Conservation (phyloP, 35 echinoderm and acorn worm species). For the Apostichopus parvimensis region DNA sequence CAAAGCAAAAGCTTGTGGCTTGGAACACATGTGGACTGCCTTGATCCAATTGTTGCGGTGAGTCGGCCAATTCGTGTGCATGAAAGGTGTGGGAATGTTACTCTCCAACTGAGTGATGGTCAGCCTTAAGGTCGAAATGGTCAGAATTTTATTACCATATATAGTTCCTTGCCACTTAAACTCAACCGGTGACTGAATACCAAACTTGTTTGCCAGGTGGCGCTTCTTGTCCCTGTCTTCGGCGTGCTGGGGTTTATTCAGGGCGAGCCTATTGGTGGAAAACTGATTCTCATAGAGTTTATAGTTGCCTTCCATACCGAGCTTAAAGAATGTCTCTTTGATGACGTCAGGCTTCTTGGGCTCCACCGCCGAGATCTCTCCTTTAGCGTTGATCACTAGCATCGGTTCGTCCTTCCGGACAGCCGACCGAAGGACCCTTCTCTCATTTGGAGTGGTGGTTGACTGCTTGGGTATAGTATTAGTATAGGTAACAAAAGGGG, state of each 20-base stretch:
- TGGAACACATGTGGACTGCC: slow-evolving; percentile 94
- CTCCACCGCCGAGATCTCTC: slow-evolving; percentile 81
- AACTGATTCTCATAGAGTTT: slow-evolving; percentile 96
- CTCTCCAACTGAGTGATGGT: slow-evolving; percentile 87
- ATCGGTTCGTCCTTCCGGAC: slow-evolving; percentile 62
- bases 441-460: background rate
- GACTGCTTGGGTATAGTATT: slow-evolving; percentile 67
- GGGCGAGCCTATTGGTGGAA: slow-evolving; percentile 69
- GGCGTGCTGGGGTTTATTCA: slow-evolving; percentile 97
- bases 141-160: slow-evolving; percentile 80
- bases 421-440: slow-evolving; percentile 34
- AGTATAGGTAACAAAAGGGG: slow-evolving; percentile 94
- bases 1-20: slow-evolving; percentile 88
- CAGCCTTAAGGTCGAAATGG: slow-evolving; percentile 80
- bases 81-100: slow-evolving; percentile 79
- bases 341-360: slow-evolving; percentile 30
- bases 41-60: slow-evolving; percentile 99
- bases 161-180: slow-evolving; percentile 94
- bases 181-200: slow-evolving; percentile 51
- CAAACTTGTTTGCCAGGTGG: slow-evolving; percentile 89
- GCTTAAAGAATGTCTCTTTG: slow-evolving; percentile 70
- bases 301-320: slow-evolving; percentile 96
- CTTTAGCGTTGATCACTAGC: slow-evolving; percentile 91
- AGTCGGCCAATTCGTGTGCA: slow-evolving; percentile 91
- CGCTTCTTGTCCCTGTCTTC: slow-evolving; percentile 90